These are phyloP conservation scores for Eulemur albifrons DNA, from an alignment of 2,797 vertebrate genomes.

Conservation along the genomic window DNA sequence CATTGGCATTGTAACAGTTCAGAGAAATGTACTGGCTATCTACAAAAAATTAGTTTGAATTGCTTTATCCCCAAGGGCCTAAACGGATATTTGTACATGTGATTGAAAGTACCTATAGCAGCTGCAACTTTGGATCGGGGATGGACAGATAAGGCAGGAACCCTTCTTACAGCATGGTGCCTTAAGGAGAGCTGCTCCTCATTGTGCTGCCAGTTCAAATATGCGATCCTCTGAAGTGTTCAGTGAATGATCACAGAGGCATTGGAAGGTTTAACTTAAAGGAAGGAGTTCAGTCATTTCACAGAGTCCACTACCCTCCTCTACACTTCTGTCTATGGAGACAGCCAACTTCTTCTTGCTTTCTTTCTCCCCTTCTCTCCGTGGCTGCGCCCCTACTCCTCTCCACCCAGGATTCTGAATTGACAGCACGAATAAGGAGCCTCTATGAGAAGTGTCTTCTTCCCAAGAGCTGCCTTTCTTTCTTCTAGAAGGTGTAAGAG, in stretches of 20 bases:
- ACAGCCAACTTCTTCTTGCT: background rate
- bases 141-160: background rate
- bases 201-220: background rate
- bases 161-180: background rate
- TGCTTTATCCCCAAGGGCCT: slow-evolving; percentile 65
- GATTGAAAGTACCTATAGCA: background rate
- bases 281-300: background rate
- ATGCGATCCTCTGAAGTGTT: background rate
- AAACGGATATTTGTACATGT: background rate
- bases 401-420: background rate
- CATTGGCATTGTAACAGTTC: slow-evolving; percentile 81
- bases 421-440: background rate
- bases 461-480: background rate
- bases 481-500: background rate
- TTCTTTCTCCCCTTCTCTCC: background rate
- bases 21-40: slow-evolving; percentile 82
- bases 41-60: slow-evolving; percentile 84
- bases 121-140: background rate
- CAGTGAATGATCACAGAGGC: background rate
- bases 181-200: background rate
- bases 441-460: background rate
- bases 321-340: background rate
- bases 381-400: background rate
- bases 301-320: background rate
- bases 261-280: background rate